phyloP scores from a whole-genome alignment of 2,113 vertebrate genomes.

The Dipodomys stephensi region DNA sequence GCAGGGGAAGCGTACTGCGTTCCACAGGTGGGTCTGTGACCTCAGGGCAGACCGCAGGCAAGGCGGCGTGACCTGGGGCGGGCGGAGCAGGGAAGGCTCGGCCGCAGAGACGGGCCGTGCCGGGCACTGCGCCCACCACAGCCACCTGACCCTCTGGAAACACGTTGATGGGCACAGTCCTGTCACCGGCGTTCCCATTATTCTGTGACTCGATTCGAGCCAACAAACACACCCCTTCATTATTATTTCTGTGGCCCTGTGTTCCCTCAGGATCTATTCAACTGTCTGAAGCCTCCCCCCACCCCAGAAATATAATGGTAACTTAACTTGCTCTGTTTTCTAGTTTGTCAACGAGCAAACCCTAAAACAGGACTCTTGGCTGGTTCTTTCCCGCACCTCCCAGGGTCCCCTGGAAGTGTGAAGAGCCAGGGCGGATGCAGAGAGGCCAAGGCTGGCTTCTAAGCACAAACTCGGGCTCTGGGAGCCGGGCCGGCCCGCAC shows the following conservation, averaged over 20 bases:
- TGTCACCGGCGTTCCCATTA: neutral
- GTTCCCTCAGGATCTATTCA: neutral
- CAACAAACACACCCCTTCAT: neutral
- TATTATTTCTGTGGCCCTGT: neutral
- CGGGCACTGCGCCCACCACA: too few species aligned
- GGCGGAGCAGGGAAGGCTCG: neutral
- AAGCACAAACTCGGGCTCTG: slow-evolving; percentile 6
- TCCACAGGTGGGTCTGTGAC: too few species aligned
- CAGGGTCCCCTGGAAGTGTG: neutral
- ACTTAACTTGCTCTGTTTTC: neutral
- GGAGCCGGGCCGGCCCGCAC: too few species aligned
- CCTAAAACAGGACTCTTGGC: too few species aligned
- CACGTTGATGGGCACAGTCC: too few species aligned
- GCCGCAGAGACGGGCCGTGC: too few species aligned
- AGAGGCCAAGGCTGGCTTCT: slow-evolving; percentile 31
- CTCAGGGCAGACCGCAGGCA: too few species aligned
- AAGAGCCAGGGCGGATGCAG: neutral
- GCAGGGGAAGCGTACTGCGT: too few species aligned
- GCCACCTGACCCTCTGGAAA: too few species aligned
- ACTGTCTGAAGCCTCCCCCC: neutral
- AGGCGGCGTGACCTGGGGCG: neutral
- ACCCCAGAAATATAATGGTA: neutral
- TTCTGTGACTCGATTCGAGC: neutral
- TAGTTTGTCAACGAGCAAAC: neutral
- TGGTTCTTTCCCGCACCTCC: neutral